Base-by-base conservation (phyloP, 2,797 vertebrate species). In the Lophotriccus pileatus region DNA sequence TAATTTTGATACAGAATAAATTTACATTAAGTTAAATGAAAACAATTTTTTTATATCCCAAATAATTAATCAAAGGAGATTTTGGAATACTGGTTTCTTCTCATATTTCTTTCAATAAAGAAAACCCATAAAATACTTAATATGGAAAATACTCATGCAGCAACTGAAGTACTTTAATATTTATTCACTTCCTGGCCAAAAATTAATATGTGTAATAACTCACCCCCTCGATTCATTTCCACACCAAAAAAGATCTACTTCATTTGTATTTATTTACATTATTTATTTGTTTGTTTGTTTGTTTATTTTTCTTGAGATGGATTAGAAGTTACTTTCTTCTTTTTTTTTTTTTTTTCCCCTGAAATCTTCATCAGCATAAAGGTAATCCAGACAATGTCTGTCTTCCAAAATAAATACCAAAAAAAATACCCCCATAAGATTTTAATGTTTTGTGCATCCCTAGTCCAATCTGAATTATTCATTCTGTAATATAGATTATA, bases 211-310 rank as follows among this genome's bases (percentile, higher is more conserved):
- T 58, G 6, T 34, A 34, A 10, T 55, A 50, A 46, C 77, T 58
- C 21, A 49, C 4, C 0, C 1, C n/a, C 3, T 46, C 5, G 30
- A 14, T 43, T 52, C 1, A 46, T 46, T 83, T 67, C 23, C 10
- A 58, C 10, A 47, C 10, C 10, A 8, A 59, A 44, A 74, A 53
- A 41, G 1, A 56, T 7, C 23, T 7, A 8, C 6, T 20, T 30
- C 22, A 17, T 28, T 50, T 12, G 56, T 74, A 32, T 4, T 75
- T 53, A 22, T 2, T 43, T 53, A 14, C 37, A 10, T 39, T 39
- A 39, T 12, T 39, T 39, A 39, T 12, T 32, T 37, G 9, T 44
- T 44, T 44, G 18, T 44, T 44, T 44, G 10, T 10, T 47, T 47
- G 8, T 30, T 56, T 78, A 1, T 63, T 82, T 74, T 30, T 17